Percentiles rank a stretch among this genome's conserved stretches.
Conservation (phyloP, 2,888 invertebrate genomes). For the Pandemis corylana region DNA sequence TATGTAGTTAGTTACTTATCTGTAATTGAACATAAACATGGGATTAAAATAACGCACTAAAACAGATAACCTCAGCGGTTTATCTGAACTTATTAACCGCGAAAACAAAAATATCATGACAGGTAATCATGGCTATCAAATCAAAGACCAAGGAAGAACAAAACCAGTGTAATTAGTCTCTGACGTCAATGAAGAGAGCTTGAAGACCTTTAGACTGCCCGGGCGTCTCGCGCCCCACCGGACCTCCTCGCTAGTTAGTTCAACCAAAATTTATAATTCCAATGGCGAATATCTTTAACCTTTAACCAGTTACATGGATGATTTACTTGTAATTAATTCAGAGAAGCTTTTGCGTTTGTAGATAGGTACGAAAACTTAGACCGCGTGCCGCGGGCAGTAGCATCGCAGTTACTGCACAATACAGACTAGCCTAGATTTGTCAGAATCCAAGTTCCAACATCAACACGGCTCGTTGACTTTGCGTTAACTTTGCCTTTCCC, state of each 20-base stretch:
- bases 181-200: constrained; percentile 34
- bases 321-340: constrained; percentile 22
- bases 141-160: constrained; percentile 19
- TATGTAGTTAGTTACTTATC: no score
- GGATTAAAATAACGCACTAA: not conserved
- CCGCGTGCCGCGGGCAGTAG: constrained; percentile 34
- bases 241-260: constrained; percentile 16
- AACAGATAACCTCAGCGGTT: not conserved
- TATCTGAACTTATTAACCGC: not conserved
- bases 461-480: constrained; percentile 17
- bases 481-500: constrained; percentile 15
- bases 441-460: constrained; percentile 15
- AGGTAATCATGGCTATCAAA: not conserved
- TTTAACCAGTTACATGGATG: constrained; percentile 27
- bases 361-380: constrained; percentile 18
- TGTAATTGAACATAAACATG: not conserved
- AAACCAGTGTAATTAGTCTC: constrained; percentile 19
- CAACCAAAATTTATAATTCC: constrained; percentile 19
- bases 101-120: not conserved
- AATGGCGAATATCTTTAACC: constrained; percentile 27
- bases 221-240: not conserved
- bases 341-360: constrained; percentile 15
- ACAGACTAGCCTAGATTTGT: constrained; percentile 6
- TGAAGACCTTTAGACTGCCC: not conserved
- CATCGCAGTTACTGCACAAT: constrained; percentile 16